Percentiles rank a stretch among this genome's conserved stretches.
Conservation (phyloP, 2,113 vertebrate genomes). For the Kryptolebias marmoratus region DNA sequence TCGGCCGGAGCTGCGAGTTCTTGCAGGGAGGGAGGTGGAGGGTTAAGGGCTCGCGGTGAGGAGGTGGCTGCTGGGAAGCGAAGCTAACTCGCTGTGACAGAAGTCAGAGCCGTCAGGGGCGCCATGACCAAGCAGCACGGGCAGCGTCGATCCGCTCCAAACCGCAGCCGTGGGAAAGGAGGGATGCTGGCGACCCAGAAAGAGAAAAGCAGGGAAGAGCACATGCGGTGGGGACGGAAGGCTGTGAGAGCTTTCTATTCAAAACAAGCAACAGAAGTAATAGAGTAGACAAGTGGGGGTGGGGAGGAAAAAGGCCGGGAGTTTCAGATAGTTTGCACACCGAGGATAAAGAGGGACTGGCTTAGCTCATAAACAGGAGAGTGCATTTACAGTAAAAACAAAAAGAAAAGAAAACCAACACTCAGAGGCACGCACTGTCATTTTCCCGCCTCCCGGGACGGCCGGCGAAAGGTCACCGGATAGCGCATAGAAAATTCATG, state of each 20-base stretch:
- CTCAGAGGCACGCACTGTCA: background rate
- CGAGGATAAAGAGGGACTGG: background rate
- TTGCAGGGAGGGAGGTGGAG: conserved; percentile 42
- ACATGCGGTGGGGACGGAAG: conserved; percentile 5
- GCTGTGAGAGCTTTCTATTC: conserved; percentile 11
- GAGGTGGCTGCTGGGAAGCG: conserved; percentile 68
- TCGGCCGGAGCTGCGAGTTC: conserved; percentile 62
- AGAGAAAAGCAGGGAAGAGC: conserved; percentile 39
- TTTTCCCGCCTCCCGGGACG: conserved; percentile 24
- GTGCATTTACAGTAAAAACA: background rate
- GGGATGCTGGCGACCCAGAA: conserved; percentile 40
- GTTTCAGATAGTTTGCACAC: conserved; percentile 1
- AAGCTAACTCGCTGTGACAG: conserved; percentile 81
- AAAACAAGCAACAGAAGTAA: conserved; percentile 3
- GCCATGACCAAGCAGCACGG: conserved; percentile 76
- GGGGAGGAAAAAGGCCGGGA: background rate
- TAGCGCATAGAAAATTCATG: conserved; percentile 50
- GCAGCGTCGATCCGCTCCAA: conserved; percentile 69
- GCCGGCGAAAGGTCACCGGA: conserved; percentile 36
- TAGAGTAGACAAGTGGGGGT: conserved; percentile 5
- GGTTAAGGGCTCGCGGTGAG: conserved; percentile 31
- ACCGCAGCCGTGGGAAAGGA: conserved; percentile 42
- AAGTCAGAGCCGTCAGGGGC: conserved; percentile 76
- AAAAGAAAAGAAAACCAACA: background rate
- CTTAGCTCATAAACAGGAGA: background rate